These are phyloP conservation scores for Aphelinus certus DNA, from an alignment of 1,140 invertebrate genomes.

Conservation along the genomic window DNA sequence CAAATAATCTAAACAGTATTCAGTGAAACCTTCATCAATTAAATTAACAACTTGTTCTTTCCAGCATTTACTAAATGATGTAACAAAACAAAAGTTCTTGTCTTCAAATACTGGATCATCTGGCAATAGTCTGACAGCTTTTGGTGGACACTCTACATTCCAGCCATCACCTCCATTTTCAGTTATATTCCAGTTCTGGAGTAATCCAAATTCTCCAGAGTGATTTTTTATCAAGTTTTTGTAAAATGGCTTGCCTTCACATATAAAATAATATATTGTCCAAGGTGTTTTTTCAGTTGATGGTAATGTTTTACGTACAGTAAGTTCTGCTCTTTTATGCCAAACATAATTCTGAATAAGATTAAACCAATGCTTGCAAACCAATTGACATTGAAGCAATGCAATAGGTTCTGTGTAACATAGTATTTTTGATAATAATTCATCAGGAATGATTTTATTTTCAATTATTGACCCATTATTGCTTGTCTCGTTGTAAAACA, in stretches of 20 bases:
- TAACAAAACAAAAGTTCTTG: constrained; percentile 60
- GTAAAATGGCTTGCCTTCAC: constrained; percentile 57
- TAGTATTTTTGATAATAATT: constrained; percentile 58
- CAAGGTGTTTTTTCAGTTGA: constrained; percentile 48
- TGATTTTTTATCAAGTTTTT: constrained; percentile 64
- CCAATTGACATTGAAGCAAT: constrained; percentile 59
- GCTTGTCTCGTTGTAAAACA: constrained; percentile 47
- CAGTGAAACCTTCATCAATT: constrained; percentile 52
- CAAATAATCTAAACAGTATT: constrained; percentile 57
- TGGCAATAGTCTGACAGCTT: constrained; percentile 54
- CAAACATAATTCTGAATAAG: constrained; percentile 59
- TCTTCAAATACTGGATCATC: constrained; percentile 53
- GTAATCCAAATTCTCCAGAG: constrained; percentile 53
- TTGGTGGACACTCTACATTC: constrained; percentile 55
- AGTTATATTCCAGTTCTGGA: constrained; percentile 53
- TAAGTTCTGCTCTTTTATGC: constrained; percentile 57
- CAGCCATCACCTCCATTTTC: constrained; percentile 53
- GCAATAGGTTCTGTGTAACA: constrained; percentile 51
- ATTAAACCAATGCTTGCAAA: constrained; percentile 62
- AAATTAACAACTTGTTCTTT: constrained; percentile 62
- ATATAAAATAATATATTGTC: constrained; percentile 56
- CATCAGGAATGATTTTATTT: constrained; percentile 56
- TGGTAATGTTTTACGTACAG: constrained; percentile 45
- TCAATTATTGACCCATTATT: constrained; percentile 57
- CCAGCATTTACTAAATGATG: constrained; percentile 56